A percentile compares a stretch with the other conserved stretches of the same genome.
phyloP scores from a whole-genome alignment of 1,140 invertebrate genomes.

The Goniozus legneri region DNA sequence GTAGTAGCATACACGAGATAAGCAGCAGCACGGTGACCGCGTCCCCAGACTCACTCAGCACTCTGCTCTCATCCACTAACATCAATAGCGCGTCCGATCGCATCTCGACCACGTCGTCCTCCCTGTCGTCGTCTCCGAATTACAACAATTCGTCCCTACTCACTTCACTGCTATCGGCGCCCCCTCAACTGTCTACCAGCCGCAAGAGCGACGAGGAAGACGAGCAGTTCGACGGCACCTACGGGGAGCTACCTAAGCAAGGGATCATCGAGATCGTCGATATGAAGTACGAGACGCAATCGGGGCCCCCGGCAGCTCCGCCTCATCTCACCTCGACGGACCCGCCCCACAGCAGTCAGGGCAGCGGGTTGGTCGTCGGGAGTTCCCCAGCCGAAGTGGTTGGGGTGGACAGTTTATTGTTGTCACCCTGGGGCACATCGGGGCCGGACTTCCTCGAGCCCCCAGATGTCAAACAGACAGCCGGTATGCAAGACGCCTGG shows the following conservation, averaged over 20 bases:
- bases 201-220: constrained; percentile 17
- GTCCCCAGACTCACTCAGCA: constrained; percentile 36
- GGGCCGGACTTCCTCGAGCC: constrained; percentile 51
- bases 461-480: constrained; percentile 44
- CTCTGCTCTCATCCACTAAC: constrained; percentile 32
- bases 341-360: constrained; percentile 47
- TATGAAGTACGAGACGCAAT: constrained; percentile 51
- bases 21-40: constrained; percentile 4
- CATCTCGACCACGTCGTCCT: constrained; percentile 13
- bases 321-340: constrained; percentile 42
- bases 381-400: constrained; percentile 43
- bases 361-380: constrained; percentile 38
- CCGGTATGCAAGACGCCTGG: constrained; percentile 50
- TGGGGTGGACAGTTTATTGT: constrained; percentile 56
- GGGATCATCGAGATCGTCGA: constrained; percentile 34
- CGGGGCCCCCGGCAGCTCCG: constrained; percentile 35
- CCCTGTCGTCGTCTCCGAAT: constrained; percentile 19
- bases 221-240: constrained; percentile 22
- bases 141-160: constrained; percentile 36
- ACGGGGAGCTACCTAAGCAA: too few species aligned
- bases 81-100: constrained; percentile 38
- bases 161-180: constrained; percentile 34
- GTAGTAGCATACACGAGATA: not conserved
- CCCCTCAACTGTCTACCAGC: constrained; percentile 13
- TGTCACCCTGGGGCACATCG: constrained; percentile 57